phyloP scores from a whole-genome alignment of 2,797 vertebrate species.

The Adelosebastes latens region DNA sequence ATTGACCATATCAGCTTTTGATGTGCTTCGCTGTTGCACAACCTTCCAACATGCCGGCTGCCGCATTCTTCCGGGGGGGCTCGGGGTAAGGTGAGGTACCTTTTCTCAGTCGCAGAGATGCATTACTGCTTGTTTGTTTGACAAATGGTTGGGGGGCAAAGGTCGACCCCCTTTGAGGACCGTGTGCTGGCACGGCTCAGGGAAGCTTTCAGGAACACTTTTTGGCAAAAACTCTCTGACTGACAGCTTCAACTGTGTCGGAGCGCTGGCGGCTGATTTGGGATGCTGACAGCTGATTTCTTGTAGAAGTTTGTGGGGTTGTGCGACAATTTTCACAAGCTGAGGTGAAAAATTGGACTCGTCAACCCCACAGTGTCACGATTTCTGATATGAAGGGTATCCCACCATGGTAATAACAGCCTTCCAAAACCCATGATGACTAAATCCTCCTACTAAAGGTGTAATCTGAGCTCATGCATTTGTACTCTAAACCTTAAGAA shows the following conservation, averaged over 20 bases:
- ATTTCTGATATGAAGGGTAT: background rate
- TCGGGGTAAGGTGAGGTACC: constrained; percentile 28
- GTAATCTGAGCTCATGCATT: background rate
- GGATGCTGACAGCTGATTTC: background rate
- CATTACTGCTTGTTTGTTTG: constrained; percentile 50
- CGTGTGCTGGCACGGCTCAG: background rate
- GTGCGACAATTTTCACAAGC: background rate
- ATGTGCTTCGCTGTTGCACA: constrained; percentile 62
- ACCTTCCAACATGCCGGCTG: constrained; percentile 41
- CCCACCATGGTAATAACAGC: background rate
- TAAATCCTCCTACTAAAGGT: background rate
- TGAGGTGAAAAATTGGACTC: background rate
- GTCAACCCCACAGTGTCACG: background rate
- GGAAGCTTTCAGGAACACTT: constrained; percentile 13
- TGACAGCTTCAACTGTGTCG: background rate
- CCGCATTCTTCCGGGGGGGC: constrained; percentile 49
- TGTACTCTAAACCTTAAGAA: background rate
- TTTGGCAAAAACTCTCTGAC: background rate
- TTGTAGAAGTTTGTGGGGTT: background rate
- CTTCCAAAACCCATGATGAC: background rate
- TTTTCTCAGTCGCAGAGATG: constrained; percentile 24
- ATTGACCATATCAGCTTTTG: constrained; percentile 61
- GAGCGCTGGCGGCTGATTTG: background rate
- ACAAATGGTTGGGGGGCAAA: constrained; percentile 32
- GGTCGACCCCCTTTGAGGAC: constrained; percentile 27